These are phyloP conservation scores for Lepidiolamprologus cunningtoni DNA, from an alignment of 2,113 vertebrate species.

Conservation along the genomic window DNA sequence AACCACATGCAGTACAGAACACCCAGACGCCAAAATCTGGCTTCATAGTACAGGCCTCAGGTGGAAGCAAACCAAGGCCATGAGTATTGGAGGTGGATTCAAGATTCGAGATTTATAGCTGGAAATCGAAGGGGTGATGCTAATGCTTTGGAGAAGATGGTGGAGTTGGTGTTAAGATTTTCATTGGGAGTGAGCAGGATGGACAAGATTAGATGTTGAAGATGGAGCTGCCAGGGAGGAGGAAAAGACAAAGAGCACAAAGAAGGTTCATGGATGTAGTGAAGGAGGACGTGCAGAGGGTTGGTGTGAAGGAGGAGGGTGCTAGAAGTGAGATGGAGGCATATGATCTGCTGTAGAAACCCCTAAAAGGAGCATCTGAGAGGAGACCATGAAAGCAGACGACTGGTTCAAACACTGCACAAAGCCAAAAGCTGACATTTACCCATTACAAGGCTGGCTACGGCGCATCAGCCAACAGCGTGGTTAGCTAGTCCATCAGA, in stretches of 20 bases:
- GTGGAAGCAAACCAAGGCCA: neutral
- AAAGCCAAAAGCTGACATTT: neutral
- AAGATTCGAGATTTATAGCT: neutral
- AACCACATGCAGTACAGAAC: neutral
- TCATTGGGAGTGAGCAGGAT: neutral
- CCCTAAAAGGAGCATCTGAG: neutral
- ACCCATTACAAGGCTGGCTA: neutral
- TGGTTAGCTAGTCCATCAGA: neutral
- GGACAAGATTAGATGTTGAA: neutral
- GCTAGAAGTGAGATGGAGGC: neutral
- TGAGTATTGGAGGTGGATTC: neutral
- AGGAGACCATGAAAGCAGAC: neutral
- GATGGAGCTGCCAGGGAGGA: neutral
- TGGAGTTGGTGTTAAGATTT: neutral
- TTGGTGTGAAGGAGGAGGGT: neutral
- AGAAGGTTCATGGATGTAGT: neutral
- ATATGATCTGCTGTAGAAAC: neutral
- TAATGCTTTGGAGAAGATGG: neutral
- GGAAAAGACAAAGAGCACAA: neutral
- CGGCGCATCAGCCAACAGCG: accelerated
- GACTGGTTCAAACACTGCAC: neutral
- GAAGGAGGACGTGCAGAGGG: neutral
- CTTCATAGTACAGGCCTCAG: neutral
- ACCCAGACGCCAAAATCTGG: neutral
- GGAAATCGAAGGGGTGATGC: neutral